phyloP scores from a whole-genome alignment of 2,888 invertebrate species.

The Pseudanteris insignis region DNA sequence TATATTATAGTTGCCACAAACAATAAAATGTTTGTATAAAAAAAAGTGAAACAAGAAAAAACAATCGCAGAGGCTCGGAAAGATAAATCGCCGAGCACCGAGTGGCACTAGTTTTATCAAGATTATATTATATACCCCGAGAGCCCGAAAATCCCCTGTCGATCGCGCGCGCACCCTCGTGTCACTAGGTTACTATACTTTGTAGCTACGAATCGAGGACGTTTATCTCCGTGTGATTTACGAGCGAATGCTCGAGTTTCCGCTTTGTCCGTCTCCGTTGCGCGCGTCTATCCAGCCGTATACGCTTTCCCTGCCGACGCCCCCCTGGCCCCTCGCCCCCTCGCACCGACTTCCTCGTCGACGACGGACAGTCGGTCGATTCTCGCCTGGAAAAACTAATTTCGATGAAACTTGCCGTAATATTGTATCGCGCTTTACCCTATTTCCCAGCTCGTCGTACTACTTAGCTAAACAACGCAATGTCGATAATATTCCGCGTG shows the following conservation, averaged over 20 bases:
- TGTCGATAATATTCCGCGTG: too few relatives aligned
- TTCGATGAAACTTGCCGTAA: slow-evolving; percentile 15
- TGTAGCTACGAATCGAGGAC: slow-evolving; percentile 46
- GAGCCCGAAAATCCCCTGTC: slow-evolving; percentile 37
- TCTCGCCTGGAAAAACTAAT: slow-evolving; percentile 24
- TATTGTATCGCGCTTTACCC: slow-evolving; percentile 7
- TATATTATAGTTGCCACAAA: too few relatives aligned
- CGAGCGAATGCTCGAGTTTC: slow-evolving; percentile 45
- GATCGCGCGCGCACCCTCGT: slow-evolving; percentile 44
- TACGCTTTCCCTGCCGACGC: too few relatives aligned
- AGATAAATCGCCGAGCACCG: slow-evolving; percentile 31
- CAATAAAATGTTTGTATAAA: too few relatives aligned
- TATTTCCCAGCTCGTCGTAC: too few relatives aligned
- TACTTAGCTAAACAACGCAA: too few relatives aligned
- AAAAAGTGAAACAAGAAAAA: slow-evolving; percentile 11
- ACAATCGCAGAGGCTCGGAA: slow-evolving; percentile 17
- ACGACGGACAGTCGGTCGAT: slow-evolving; percentile 12
- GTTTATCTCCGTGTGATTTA: slow-evolving; percentile 51
- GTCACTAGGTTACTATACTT: slow-evolving; percentile 52
- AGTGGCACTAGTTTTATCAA: slow-evolving; percentile 39
- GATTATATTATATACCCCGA: slow-evolving; percentile 39
- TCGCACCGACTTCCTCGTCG: too few relatives aligned
- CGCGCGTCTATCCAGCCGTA: slow-evolving; percentile 11
- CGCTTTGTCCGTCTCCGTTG: slow-evolving; percentile 18
- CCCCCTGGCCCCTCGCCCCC: too few relatives aligned